Conservation (phyloP, 2,113 vertebrate genomes). For the Microcebus tavaratra region DNA sequence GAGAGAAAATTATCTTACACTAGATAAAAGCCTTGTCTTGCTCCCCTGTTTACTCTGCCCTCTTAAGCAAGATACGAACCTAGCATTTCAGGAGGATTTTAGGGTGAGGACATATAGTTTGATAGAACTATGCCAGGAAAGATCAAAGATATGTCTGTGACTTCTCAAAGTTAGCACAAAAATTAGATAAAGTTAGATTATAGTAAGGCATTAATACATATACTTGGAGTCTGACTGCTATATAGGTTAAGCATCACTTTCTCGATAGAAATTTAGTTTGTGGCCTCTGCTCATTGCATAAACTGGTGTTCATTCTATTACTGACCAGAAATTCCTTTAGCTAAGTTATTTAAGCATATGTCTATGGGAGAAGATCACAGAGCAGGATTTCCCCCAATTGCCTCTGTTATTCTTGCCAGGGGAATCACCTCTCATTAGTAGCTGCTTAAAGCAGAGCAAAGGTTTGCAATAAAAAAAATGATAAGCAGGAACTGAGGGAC, state of each 20-base stretch:
- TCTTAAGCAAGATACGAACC: neutral
- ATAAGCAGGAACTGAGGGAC: neutral
- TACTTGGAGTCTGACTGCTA: neutral
- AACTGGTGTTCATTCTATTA: neutral
- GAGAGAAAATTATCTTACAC: neutral
- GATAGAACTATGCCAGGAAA: neutral
- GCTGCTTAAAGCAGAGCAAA: neutral
- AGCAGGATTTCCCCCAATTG: neutral
- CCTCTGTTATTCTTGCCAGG: neutral
- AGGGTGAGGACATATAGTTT: neutral
- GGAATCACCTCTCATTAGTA: conserved; percentile 20
- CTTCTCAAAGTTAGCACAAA: neutral
- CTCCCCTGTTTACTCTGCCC: neutral
- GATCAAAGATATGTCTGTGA: neutral
- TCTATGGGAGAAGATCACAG: neutral
- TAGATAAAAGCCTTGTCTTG: neutral
- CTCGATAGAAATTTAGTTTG: neutral
- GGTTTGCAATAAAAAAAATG: neutral
- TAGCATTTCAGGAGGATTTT: neutral
- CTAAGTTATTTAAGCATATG: neutral
- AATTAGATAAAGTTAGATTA: neutral
- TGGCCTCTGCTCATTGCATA: neutral
- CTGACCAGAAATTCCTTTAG: neutral
- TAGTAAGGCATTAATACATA: neutral
- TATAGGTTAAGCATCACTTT: neutral